phyloP scores from a whole-genome alignment of 2,888 invertebrate species.

The Acrocyrtus sp. region DNA sequence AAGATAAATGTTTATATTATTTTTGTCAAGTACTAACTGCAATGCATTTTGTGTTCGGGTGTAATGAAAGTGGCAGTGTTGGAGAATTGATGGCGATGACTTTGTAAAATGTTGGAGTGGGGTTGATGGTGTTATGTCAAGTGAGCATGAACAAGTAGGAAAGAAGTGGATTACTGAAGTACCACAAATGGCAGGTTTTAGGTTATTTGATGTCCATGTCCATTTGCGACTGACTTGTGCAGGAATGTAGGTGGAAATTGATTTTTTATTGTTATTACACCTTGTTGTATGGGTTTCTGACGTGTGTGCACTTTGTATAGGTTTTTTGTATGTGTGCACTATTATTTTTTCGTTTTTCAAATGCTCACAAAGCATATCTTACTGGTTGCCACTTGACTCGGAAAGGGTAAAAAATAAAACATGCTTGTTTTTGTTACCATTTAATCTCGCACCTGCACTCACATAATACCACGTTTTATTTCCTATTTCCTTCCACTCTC shows the following conservation, averaged over 20 bases:
- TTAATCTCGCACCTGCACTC: too few relatives aligned
- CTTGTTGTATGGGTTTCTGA: too few relatives aligned
- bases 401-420: too few relatives aligned
- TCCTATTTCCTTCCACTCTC: too few relatives aligned
- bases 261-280: conserved; percentile 45
- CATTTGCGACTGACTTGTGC: conserved; percentile 42
- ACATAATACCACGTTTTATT: too few relatives aligned
- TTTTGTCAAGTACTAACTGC: conserved; percentile 27
- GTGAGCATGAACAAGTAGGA: conserved; percentile 14
- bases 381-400: too few relatives aligned
- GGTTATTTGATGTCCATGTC: conserved; percentile 38
- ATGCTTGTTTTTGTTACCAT: too few relatives aligned
- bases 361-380: too few relatives aligned
- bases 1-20: conserved; percentile 22
- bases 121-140: conserved; percentile 22
- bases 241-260: conserved; percentile 48
- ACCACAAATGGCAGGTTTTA: conserved; percentile 44
- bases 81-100: background rate
- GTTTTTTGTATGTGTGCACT: too few relatives aligned
- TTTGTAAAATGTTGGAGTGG: background rate
- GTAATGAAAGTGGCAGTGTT: conserved; percentile 12
- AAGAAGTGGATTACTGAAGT: conserved; percentile 39
- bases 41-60: too few relatives aligned
- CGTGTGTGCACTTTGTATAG: too few relatives aligned
- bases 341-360: too few relatives aligned